phyloP scores from a whole-genome alignment of 2,113 vertebrate genomes.

The Xenopus tropicalis region DNA sequence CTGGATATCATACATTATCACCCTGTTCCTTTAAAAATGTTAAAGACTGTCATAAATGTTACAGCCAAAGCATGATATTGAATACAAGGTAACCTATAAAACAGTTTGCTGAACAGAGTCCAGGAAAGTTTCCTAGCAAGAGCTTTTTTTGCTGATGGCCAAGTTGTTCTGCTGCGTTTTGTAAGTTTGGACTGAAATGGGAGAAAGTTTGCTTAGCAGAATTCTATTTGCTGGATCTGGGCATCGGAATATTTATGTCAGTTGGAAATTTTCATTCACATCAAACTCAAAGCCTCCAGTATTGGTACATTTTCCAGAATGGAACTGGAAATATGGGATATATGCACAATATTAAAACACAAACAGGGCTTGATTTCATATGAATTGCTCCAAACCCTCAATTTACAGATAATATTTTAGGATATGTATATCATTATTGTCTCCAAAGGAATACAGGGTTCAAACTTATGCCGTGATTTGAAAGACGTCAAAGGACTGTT shows the following conservation, averaged over 20 bases:
- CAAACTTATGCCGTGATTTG: no score
- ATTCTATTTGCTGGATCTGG: not conserved
- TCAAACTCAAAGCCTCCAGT: not conserved
- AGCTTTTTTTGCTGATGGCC: conserved; percentile 5
- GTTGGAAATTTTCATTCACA: conserved; percentile 24
- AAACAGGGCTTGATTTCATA: no score
- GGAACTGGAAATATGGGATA: not conserved
- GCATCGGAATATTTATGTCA: conserved; percentile 15
- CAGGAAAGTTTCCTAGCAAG: conserved; percentile 25
- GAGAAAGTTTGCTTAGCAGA: not conserved
- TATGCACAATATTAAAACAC: no score
- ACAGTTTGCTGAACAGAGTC: conserved; percentile 2
- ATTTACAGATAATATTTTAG: no score
- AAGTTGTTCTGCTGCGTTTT: not conserved
- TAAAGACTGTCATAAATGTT: no score
- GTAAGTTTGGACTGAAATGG: not conserved
- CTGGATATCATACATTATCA: conserved; percentile 12
- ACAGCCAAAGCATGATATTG: not conserved
- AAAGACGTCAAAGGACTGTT: no score
- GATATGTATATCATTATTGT: no score
- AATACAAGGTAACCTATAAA: conserved; percentile 2
- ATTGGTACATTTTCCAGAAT: not conserved
- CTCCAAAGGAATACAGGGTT: no score
- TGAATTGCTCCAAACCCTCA: no score
- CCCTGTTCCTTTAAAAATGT: not conserved